These are phyloP conservation scores for Coluber constrictor DNA, from an alignment of 2,797 vertebrate genomes.

Conservation along the genomic window DNA sequence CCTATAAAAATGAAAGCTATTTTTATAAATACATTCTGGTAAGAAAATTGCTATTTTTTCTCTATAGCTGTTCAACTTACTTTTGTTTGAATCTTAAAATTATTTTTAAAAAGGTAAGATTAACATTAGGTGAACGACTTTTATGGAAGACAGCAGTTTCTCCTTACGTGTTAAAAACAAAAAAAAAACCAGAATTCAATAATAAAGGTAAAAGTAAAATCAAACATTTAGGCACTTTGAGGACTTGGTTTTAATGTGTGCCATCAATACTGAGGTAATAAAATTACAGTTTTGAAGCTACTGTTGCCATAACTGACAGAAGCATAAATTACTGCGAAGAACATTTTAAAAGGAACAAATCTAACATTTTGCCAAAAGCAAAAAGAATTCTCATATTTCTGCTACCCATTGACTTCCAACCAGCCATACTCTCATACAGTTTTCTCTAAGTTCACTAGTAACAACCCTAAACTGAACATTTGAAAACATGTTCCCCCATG, in stretches of 20 bases:
- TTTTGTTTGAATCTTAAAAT: constrained; percentile 11
- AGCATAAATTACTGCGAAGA: constrained; percentile 55
- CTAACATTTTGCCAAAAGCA: constrained; percentile 53
- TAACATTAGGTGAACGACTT: constrained; percentile 48
- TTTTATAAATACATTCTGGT: constrained; percentile 26
- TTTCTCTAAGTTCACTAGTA: constrained; percentile 44
- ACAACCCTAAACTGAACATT: constrained; percentile 31
- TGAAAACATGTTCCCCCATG: constrained; percentile 24
- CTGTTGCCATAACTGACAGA: constrained; percentile 56
- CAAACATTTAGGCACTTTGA: constrained; percentile 72
- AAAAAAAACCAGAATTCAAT: constrained; percentile 53
- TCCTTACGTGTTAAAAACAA: constrained; percentile 59
- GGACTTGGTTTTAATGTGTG: constrained; percentile 68
- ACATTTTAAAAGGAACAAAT: constrained; percentile 51
- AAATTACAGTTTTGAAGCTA: constrained; percentile 40
- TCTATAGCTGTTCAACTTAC: constrained; percentile 19
- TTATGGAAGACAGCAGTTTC: constrained; percentile 69
- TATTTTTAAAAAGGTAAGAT: constrained; percentile 41
- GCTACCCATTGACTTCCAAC: constrained; percentile 39
- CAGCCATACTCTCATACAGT: constrained; percentile 13
- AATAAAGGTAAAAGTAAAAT: constrained; percentile 55
- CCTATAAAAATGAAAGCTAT: constrained; percentile 10
- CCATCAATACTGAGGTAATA: constrained; percentile 65
- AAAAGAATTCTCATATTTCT: constrained; percentile 50
- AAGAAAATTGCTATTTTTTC: constrained; percentile 14